These are phyloP conservation scores for Takifugu flavidus DNA, from an alignment of 2,113 vertebrate species.

Conservation along the genomic window DNA sequence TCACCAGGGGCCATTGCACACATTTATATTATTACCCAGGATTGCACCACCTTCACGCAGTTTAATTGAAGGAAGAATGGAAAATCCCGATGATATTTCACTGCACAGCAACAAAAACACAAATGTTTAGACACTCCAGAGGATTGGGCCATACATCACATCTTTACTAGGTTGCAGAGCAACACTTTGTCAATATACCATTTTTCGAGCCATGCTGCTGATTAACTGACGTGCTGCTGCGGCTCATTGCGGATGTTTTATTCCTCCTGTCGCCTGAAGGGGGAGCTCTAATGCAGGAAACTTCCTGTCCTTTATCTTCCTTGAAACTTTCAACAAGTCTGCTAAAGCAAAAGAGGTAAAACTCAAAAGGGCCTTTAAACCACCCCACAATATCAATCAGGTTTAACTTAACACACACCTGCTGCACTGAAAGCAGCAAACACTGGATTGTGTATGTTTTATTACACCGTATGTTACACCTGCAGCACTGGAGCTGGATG, in stretches of 20 bases:
- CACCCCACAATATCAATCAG: conserved; percentile 5
- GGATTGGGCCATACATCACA: too few species aligned
- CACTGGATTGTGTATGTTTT: not conserved
- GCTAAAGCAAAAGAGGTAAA: conserved; percentile 26
- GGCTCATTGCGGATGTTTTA: not conserved
- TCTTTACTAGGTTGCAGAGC: too few species aligned
- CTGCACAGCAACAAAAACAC: too few species aligned
- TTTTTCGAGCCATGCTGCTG: not conserved
- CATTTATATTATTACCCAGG: too few species aligned
- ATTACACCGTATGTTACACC: not conserved
- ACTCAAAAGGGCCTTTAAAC: conserved; percentile 17
- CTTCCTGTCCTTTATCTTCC: conserved; percentile 23
- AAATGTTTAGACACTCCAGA: too few species aligned
- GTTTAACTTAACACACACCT: conserved; percentile 10
- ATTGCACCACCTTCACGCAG: too few species aligned
- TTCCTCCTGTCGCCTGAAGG: conserved; percentile 63
- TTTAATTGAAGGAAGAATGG: too few species aligned
- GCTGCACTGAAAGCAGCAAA: conserved; percentile 15
- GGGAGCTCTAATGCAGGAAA: conserved; percentile 80
- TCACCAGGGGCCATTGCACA: too few species aligned
- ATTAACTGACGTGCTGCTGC: conserved; percentile 1
- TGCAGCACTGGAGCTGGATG: conserved; percentile 11
- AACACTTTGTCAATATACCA: too few species aligned
- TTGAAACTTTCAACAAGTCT: conserved; percentile 61
- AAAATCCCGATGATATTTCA: too few species aligned